Percentiles rank a stretch among this genome's conserved stretches.
Conservation (phyloP, 2,113 vertebrate species). For the Siniperca knerii region DNA sequence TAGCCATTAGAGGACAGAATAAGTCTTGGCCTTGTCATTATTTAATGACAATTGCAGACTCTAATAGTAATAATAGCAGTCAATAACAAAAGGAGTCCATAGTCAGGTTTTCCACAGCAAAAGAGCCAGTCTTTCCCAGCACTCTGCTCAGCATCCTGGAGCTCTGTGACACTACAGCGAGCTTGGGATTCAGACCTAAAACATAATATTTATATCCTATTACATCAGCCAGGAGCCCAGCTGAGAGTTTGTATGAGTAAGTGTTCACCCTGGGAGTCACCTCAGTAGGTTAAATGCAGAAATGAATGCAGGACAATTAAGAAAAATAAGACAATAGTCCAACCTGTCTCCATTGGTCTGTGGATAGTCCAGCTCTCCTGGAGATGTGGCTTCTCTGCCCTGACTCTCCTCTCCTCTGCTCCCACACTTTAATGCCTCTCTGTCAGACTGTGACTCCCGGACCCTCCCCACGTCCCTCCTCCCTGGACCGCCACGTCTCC, state of each 20-base stretch:
- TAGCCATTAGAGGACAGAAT: background rate
- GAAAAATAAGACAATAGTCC: conserved; percentile 31
- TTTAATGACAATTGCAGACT: conserved; percentile 39
- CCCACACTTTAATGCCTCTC: conserved; percentile 53
- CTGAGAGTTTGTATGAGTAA: background rate
- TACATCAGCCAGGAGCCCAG: conserved; percentile 5
- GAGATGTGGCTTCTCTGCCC: conserved; percentile 66
- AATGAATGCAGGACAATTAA: background rate
- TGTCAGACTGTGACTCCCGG: conserved; percentile 22
- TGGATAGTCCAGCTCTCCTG: conserved; percentile 63
- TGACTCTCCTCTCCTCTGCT: conserved; percentile 57
- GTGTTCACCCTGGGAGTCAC: background rate
- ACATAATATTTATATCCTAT: conserved; percentile 17
- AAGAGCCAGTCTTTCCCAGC: conserved; percentile 45
- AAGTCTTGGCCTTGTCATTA: background rate
- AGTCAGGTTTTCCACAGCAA: conserved; percentile 65
- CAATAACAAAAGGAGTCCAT: conserved; percentile 30
- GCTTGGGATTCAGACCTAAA: conserved; percentile 33
- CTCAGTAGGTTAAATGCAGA: background rate
- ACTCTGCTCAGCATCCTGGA: conserved; percentile 61
- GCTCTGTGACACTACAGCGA: conserved; percentile 6
- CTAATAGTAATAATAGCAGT: conserved; percentile 3
- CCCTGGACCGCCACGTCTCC: conserved; percentile 16
- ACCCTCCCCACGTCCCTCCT: conserved; percentile 61
- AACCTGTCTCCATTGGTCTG: conserved; percentile 72